A percentile compares a stretch with the other conserved stretches of the same genome.
These are phyloP conservation scores for Apolygus lucorum DNA, from an alignment of 1,140 invertebrate species.

Conservation along the genomic window DNA sequence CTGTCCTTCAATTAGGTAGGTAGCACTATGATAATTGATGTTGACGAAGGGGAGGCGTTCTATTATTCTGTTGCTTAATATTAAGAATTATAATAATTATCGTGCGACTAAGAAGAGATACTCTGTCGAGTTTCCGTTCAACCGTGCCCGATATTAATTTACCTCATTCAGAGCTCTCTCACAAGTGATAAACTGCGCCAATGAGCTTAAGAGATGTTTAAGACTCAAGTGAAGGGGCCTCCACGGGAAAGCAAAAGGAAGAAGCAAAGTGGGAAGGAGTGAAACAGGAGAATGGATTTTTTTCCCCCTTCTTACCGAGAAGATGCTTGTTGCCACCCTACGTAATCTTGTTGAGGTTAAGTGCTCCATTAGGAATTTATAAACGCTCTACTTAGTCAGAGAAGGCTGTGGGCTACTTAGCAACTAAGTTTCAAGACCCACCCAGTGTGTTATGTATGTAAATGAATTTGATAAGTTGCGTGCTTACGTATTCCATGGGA, in stretches of 20 bases:
- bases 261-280: neutral
- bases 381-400: slow-evolving; percentile 38
- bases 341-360: slow-evolving; percentile 32
- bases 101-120: no score
- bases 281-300: neutral
- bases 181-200: neutral
- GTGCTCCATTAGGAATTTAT: slow-evolving; percentile 40
- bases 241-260: neutral
- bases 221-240: neutral
- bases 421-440: slow-evolving; percentile 36
- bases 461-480: slow-evolving; percentile 29
- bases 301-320: neutral
- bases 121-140: no score
- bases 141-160: no score
- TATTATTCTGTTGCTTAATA: no score
- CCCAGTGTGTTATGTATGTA: slow-evolving; percentile 38
- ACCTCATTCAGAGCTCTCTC: no score
- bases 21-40: no score
- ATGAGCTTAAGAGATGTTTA: neutral
- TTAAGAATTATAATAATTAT: no score
- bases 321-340: slow-evolving; percentile 13
- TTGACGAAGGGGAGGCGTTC: no score
- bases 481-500: slow-evolving; percentile 17
- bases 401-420: slow-evolving; percentile 20
- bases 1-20: no score